These are phyloP conservation scores for Anoplolepis gracilipes DNA, from an alignment of 1,140 invertebrate genomes.

Conservation along the genomic window DNA sequence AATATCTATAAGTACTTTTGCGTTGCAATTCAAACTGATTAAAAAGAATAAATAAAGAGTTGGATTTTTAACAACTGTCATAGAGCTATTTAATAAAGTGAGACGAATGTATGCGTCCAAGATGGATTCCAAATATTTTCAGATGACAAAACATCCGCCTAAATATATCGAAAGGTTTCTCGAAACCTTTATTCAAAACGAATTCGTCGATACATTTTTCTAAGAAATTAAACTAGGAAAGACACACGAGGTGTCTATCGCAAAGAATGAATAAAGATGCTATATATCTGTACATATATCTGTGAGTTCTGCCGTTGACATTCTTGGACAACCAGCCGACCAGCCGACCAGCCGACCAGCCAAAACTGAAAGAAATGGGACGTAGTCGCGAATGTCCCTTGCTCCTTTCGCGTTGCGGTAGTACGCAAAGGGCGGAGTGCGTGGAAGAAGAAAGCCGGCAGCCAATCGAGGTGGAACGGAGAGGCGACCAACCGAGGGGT, in stretches of 20 bases:
- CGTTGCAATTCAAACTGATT: background rate
- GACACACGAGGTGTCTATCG: too few relatives aligned
- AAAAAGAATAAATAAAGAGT: background rate
- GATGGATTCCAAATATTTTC: background rate
- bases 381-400: background rate
- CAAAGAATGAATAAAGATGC: too few relatives aligned
- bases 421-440: constrained; percentile 68
- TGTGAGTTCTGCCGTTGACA: background rate
- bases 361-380: background rate
- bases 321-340: background rate
- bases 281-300: too few relatives aligned
- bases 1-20: too few relatives aligned
- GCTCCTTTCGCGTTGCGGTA: background rate
- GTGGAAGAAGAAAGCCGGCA: constrained; percentile 59
- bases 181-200: too few relatives aligned
- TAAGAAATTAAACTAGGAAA: too few relatives aligned
- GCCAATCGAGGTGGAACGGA: constrained; percentile 73
- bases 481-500: constrained; percentile 77
- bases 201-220: too few relatives aligned
- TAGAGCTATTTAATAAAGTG: background rate
- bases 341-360: too few relatives aligned
- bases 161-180: too few relatives aligned
- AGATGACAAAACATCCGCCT: too few relatives aligned
- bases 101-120: background rate
- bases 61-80: background rate